Evolutionary conservation across 2,888 invertebrate genomes (phyloP), one percentile per base, ranked within the genome.

Genomic region (Dorcus parallelipipedus): DNA sequence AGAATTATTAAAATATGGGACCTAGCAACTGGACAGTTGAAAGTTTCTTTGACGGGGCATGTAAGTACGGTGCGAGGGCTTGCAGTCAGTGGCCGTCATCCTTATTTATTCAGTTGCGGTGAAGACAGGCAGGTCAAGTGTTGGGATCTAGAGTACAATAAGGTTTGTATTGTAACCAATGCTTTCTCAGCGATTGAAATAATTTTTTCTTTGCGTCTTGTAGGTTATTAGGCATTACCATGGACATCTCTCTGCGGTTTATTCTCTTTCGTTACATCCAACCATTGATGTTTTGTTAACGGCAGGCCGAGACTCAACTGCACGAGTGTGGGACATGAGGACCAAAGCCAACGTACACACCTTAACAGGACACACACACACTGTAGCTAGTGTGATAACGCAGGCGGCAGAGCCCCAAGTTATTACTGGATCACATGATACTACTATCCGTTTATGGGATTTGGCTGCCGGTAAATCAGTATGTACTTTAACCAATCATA

Each of bases 1-100:
- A 86, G 99, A 73, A 95, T 99, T 7, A 98, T 99, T 53, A 99
- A 99, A 85, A 96, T 99, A 69, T 99, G 99, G 99, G 99, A 99
- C 74, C 80, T 99, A 55, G 98, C 97, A 0, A 91, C 88, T 71
- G 98, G 99, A 3, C 93, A 93, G 71, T 80, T 99, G 49, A 97
- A 97, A 78, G 89, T 99, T 2, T 98, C 99, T 0, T 83, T 99
- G 5, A 99, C 99, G 2, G 99, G 99, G 8, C 99, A 99, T 72
- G 96, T 99, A 49, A 97, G 97, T 75, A 93, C 96, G 7, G 99
- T 99, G 0, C 84, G 99, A 74, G 98, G 98, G 0, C 81, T 99
- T 38, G 95, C 93, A 52, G 93, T 99, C 48, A 97, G 97, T 63
- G 79, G 88, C 0, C 82, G 97, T 66, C 98, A 99, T 81, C 99